These are phyloP conservation scores for Cylas formicarius DNA, from an alignment of 1,140 invertebrate species.

Conservation along the genomic window DNA sequence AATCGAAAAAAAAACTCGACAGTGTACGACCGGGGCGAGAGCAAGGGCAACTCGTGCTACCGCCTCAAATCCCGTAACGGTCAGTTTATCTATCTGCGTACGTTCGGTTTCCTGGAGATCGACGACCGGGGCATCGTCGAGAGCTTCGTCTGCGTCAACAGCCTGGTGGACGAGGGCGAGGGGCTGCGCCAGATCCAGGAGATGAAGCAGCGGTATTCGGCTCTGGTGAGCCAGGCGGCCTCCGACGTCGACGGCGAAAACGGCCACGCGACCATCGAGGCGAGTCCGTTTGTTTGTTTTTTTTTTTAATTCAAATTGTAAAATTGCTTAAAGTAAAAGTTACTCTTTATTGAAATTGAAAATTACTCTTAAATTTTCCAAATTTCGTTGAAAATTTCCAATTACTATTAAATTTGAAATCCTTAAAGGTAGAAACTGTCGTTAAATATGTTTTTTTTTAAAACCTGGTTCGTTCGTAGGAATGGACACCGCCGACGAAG, in stretches of 20 bases:
- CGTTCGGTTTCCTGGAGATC: conserved; percentile 69
- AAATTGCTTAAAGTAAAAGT: background rate
- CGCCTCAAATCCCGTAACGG: conserved; percentile 70
- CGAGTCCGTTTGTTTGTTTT: background rate
- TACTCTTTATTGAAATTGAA: background rate
- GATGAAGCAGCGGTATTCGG: conserved; percentile 65
- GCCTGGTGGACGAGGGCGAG: conserved; percentile 63
- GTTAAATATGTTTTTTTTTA: conserved; percentile 2
- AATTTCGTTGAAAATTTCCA: background rate
- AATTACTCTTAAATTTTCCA: background rate
- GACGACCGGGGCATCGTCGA: conserved; percentile 64
- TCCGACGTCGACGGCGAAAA: background rate
- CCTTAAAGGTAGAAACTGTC: background rate
- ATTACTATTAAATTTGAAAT: background rate
- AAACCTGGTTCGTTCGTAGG: conserved; percentile 3
- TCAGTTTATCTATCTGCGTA: conserved; percentile 71
- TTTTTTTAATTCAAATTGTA: conserved; percentile 1
- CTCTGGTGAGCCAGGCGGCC: conserved; percentile 42
- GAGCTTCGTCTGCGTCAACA: conserved; percentile 79
- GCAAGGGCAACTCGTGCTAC: conserved; percentile 73
- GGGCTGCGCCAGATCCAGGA: conserved; percentile 58
- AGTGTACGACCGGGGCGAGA: conserved; percentile 75
- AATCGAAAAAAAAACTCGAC: too few relatives aligned
- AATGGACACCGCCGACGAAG: background rate
- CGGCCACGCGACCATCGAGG: background rate